Percentiles rank a stretch among this genome's conserved stretches.
These are phyloP conservation scores for Craseonycteris thonglongyai DNA, from an alignment of 2,113 vertebrate species.

Conservation along the genomic window DNA sequence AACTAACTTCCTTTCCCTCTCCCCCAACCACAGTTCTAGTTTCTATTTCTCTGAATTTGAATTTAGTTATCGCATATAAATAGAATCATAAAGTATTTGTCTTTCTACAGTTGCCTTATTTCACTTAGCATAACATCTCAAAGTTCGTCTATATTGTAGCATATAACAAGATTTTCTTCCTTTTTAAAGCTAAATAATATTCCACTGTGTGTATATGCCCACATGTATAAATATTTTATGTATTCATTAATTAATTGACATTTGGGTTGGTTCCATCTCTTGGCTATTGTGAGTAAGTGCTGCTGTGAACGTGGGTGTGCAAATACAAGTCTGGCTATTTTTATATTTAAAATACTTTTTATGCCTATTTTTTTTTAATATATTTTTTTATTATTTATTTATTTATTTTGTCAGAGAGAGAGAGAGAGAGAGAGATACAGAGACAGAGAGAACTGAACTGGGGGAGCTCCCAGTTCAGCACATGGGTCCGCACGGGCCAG, in stretches of 20 bases:
- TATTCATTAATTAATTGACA: background rate
- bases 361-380: too few species aligned
- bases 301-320: background rate
- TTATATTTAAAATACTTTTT: slow-evolving; percentile 15
- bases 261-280: background rate
- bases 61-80: too few species aligned
- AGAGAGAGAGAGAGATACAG: too few species aligned
- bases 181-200: background rate
- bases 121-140: background rate
- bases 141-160: background rate
- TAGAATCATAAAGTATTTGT: background rate
- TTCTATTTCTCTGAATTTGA: background rate
- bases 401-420: too few species aligned
- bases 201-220: background rate
- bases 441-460: too few species aligned
- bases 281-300: background rate
- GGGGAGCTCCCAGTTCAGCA: too few species aligned
- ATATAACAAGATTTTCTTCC: background rate
- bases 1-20: too few species aligned
- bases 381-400: too few species aligned
- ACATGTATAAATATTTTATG: background rate
- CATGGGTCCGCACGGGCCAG: too few species aligned
- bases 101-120: background rate
- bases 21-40: background rate
- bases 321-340: background rate